Conservation (phyloP, 2,888 invertebrate genomes). For the Onthophagus sagittarius region DNA sequence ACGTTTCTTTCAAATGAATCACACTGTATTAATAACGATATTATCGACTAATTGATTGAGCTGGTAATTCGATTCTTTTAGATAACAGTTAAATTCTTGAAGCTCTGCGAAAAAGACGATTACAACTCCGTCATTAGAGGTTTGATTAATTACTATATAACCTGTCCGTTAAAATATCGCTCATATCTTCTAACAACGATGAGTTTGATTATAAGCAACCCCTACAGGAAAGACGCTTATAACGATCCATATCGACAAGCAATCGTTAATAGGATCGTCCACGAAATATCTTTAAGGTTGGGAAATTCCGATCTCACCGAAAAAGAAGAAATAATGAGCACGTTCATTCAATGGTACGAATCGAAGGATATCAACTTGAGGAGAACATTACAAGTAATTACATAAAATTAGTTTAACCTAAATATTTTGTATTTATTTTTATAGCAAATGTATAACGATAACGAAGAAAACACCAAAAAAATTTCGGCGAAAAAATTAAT, state of each 20-base stretch:
- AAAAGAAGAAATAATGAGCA: not conserved
- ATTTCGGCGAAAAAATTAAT: not conserved
- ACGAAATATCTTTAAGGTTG: not conserved
- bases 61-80: not conserved
- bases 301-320: not conserved
- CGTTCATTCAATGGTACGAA: not conserved
- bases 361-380: not conserved
- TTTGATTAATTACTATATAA: not conserved
- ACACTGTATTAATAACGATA: no score
- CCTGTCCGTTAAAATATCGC: not conserved
- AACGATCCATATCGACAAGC: not conserved
- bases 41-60: no score
- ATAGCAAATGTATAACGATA: not conserved
- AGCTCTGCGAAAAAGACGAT: not conserved
- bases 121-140: not conserved
- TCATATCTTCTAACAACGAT: not conserved
- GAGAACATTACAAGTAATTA: not conserved
- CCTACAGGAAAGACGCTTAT: not conserved
- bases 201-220: conserved; percentile 1
- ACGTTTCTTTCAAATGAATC: no score
- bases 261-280: not conserved
- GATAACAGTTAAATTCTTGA: not conserved
- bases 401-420: no score
- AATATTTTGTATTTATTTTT: no score
- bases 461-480: not conserved